These are phyloP conservation scores for Halichoeres trimaculatus DNA, from an alignment of 2,113 vertebrate species.

Conservation along the genomic window DNA sequence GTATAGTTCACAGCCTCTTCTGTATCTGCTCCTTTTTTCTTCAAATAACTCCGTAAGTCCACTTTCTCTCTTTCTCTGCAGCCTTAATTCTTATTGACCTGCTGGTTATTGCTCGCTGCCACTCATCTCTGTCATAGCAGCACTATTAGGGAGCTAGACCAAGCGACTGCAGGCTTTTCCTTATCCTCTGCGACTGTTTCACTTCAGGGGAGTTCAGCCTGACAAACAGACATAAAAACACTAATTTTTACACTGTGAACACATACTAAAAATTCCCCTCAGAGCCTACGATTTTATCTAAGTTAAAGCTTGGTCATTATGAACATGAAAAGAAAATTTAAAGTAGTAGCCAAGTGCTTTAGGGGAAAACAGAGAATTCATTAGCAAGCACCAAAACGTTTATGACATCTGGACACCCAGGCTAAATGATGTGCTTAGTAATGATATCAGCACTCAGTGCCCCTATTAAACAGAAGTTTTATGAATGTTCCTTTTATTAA, in stretches of 20 bases:
- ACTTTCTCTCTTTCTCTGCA: slow-evolving; percentile 32
- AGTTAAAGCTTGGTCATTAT: slow-evolving; percentile 12
- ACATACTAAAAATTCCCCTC: neutral
- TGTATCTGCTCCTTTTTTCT: neutral
- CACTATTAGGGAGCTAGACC: slow-evolving; percentile 12
- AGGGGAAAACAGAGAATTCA: slow-evolving; percentile 14
- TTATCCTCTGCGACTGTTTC: neutral
- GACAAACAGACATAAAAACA: neutral
- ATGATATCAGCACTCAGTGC: slow-evolving; percentile 3
- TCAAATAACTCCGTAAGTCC: neutral
- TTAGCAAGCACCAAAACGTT: slow-evolving; percentile 8
- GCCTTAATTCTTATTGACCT: slow-evolving; percentile 58
- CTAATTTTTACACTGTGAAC: neutral
- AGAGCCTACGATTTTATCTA: neutral
- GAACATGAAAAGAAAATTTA: slow-evolving; percentile 14
- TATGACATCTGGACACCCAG: slow-evolving; percentile 16
- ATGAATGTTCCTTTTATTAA: slow-evolving; percentile 7
- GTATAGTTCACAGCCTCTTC: neutral
- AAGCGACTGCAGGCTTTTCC: slow-evolving; percentile 15
- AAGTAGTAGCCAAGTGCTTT: slow-evolving; percentile 4
- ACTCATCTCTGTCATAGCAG: slow-evolving; percentile 46
- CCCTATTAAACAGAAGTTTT: slow-evolving; percentile 5
- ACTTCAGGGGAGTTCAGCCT: neutral
- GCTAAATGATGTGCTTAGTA: slow-evolving; percentile 28
- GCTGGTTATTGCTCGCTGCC: slow-evolving; percentile 52